Conservation (phyloP, 2,888 invertebrate species). For the Salticus scenicus region DNA sequence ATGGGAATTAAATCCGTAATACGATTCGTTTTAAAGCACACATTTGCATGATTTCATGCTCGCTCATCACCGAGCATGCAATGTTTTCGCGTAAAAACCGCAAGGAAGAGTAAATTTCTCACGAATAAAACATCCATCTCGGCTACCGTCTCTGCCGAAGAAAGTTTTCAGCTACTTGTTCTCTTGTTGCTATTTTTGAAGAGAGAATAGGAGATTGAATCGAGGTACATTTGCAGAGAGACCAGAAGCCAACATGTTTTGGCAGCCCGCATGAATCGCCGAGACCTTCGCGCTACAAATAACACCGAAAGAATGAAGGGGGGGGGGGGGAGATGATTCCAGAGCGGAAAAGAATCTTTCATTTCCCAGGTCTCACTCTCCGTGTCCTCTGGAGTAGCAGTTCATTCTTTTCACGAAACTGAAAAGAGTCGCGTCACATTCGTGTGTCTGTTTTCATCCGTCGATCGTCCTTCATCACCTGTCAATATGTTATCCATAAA, state of each 20-base stretch:
- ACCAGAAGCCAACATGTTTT: conserved; percentile 58
- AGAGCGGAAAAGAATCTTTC: conserved; percentile 22
- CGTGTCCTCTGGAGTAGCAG: too few species aligned
- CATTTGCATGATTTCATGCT: too few species aligned
- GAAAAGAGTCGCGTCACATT: neutral
- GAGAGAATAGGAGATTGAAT: conserved; percentile 35
- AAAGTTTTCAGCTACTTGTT: conserved; percentile 31
- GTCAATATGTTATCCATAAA: conserved; percentile 53
- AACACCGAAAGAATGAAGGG: conserved; percentile 61
- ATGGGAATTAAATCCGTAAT: too few species aligned
- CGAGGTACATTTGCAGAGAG: conserved; percentile 54
- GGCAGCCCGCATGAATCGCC: conserved; percentile 57
- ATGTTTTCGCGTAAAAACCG: too few species aligned
- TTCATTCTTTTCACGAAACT: too few species aligned
- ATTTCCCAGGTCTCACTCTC: conserved; percentile 13
- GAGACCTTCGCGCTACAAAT: conserved; percentile 59
- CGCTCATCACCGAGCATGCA: too few species aligned
- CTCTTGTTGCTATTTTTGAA: conserved; percentile 58
- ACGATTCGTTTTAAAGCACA: too few species aligned
- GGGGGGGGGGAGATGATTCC: conserved; percentile 22
- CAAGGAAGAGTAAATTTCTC: too few species aligned
- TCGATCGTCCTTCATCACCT: neutral
- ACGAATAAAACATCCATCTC: too few species aligned
- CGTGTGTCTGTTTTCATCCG: neutral
- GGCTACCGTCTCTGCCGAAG: too few species aligned